phyloP scores from a whole-genome alignment of 2,797 vertebrate species.

The Cuniculus paca region DNA sequence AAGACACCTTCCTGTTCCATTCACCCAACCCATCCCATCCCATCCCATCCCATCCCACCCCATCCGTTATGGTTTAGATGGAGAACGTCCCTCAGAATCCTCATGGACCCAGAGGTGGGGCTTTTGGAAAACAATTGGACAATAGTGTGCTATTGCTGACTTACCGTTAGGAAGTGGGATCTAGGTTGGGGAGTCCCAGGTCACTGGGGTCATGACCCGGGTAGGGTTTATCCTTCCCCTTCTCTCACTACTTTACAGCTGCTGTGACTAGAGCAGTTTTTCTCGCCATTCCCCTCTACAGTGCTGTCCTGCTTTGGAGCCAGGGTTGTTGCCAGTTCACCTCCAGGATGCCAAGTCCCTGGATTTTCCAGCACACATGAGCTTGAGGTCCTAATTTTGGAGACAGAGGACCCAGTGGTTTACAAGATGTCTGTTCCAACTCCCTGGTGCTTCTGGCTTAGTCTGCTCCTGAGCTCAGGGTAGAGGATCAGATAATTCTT shows the following conservation, averaged over 20 bases:
- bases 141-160: not conserved
- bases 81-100: no score
- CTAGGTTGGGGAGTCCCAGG: not conserved
- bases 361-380: not conserved
- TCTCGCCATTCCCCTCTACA: not conserved
- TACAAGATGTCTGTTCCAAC: not conserved
- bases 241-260: not conserved
- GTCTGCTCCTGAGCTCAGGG: not conserved
- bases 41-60: no score
- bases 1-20: accelerated
- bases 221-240: not conserved
- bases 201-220: not conserved
- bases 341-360: not conserved
- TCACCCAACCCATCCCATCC: no score
- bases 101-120: not conserved
- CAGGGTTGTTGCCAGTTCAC: not conserved
- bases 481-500: no score
- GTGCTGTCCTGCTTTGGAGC: not conserved
- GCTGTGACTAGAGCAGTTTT: not conserved
- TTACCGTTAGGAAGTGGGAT: not conserved
- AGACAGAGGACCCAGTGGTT: not conserved
- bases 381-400: not conserved
- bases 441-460: not conserved
- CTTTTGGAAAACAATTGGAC: not conserved
- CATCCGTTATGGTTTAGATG: not conserved